Evolutionary conservation across 2,797 vertebrate species (phyloP).

Genomic region (Phrynocephalus guinanensis): DNA sequence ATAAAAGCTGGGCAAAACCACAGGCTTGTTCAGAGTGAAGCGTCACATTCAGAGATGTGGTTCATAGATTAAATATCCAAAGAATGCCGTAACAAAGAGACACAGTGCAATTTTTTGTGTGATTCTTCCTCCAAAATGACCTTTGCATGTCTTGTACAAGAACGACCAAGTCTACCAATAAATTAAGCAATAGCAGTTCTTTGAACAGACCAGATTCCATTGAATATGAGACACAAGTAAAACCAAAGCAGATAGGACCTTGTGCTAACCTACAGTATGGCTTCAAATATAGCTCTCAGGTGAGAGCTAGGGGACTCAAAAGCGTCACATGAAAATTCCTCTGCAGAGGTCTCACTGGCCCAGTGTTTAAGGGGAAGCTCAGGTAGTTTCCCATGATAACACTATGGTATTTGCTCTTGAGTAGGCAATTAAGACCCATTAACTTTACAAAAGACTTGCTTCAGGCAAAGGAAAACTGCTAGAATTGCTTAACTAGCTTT

Average conservation of each 20-base stretch:
- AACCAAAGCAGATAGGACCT: constrained; percentile 1
- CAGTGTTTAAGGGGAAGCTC: not conserved
- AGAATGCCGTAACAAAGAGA: not conserved
- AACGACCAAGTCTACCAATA: not conserved
- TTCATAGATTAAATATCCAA: constrained; percentile 12
- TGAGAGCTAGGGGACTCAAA: not conserved
- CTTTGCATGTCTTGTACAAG: not conserved
- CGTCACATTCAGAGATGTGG: constrained; percentile 25
- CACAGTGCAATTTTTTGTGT: not conserved
- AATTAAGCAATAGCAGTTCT: not conserved
- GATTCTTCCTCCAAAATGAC: not conserved
- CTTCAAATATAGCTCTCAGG: not conserved
- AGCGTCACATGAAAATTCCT: not conserved
- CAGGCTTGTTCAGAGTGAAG: not conserved
- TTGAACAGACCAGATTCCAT: constrained; percentile 24
- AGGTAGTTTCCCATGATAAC: too few species aligned
- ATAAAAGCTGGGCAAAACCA: not conserved
- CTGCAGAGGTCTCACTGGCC: too few species aligned
- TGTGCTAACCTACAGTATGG: not conserved
- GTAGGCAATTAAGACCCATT: not conserved
- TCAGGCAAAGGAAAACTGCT: too few species aligned
- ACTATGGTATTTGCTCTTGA: not conserved
- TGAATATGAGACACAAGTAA: not conserved
- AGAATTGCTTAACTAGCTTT: too few species aligned
- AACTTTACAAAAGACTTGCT: not conserved